Conservation (phyloP, 2,888 invertebrate species). For the Tetragnatha montana region DNA sequence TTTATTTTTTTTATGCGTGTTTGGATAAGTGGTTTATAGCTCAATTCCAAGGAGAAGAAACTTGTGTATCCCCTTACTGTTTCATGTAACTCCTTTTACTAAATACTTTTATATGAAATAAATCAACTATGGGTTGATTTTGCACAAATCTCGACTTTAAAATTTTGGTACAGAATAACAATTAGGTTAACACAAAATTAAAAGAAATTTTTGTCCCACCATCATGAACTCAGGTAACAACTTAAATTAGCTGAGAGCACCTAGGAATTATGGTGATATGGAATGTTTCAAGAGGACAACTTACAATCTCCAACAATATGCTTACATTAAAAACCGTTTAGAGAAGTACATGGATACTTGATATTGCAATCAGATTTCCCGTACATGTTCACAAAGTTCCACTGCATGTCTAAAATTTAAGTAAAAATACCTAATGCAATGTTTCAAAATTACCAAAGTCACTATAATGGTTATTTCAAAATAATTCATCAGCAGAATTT, state of each 20-base stretch:
- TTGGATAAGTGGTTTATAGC: no score
- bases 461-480: no score
- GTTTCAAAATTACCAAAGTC: no score
- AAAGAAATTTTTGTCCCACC: no score
- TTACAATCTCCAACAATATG: constrained; percentile 23
- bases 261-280: constrained; percentile 7
- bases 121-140: neutral
- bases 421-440: constrained; percentile 29
- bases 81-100: no score
- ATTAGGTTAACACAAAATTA: neutral
- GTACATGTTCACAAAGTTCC: constrained; percentile 20
- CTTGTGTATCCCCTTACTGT: no score
- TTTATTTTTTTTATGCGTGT: no score
- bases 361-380: constrained; percentile 11
- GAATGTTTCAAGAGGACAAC: constrained; percentile 1
- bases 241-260: constrained; percentile 16
- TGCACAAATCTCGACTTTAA: neutral
- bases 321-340: constrained; percentile 29
- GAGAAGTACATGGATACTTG: constrained; percentile 4
- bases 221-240: constrained; percentile 4
- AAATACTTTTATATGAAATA: no score
- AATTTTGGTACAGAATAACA: neutral
- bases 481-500: no score
- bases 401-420: constrained; percentile 28
- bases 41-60: no score